Evolutionary conservation across 2,888 invertebrate species (phyloP), one percentile per base, ranked within the genome.

Genomic region (Trissolcus brochymenae): DNA sequence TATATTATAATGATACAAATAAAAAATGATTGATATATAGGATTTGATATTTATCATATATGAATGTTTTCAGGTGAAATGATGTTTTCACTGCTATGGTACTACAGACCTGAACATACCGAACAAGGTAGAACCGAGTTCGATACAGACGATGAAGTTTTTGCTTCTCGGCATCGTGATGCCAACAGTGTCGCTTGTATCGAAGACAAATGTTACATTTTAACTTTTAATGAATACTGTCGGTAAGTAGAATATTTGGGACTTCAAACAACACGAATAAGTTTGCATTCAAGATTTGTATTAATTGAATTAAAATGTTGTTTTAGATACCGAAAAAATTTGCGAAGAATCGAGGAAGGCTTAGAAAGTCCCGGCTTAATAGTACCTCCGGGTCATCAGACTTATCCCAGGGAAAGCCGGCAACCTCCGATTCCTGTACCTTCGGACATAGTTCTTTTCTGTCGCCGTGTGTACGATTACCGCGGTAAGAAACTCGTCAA

Each of bases 81-180:
- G 97, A 97, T 97, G 97, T 95, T 98, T 91, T 97, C 97, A 3
- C 91, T 98, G 76, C 91, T 98, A 81, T 98, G 98, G 98, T 98
- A 98, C 91, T 98, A 98, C 90, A 93, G 98, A 84, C 98, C 98
- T 0, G 98, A 98, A 90, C 98, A 98, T 90, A 97, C 98, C 14
- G 98, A 98, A 86, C 94, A 94, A 85, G 98, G 97, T 21, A 92
- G 96, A 35, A 92, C 93, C 85, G 92, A 93, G 14, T 92, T 92
- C 59, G 96, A 97, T 89, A 94, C 95, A 86, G 93, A 94, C 11
- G 96, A 96, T 87, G 98, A 98, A 90, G 95, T 98, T 73, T 98
- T 98, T 90, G 98, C 98, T 53, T 98, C 98, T 19, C 93, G 96
- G 73, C 98, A 98, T 90, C 93, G 96, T 78, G 98, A 98, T 91